These are phyloP conservation scores for Acanthoscelides obtectus DNA, from an alignment of 2,888 invertebrate species.

Conservation along the genomic window DNA sequence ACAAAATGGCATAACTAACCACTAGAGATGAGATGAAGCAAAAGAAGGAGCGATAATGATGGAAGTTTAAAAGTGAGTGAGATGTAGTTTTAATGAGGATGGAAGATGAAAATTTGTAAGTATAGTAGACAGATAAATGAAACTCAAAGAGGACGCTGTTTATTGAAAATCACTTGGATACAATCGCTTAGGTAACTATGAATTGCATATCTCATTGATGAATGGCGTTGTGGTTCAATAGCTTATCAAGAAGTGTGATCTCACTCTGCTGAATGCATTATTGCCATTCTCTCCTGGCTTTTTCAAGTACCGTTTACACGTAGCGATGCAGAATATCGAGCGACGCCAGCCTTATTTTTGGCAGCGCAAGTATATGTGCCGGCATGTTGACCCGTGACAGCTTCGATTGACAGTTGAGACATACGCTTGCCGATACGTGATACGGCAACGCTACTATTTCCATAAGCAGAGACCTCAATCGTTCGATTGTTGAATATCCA, in stretches of 20 bases:
- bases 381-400: constrained; percentile 49
- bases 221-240: no score
- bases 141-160: no score
- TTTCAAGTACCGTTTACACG: constrained; percentile 52
- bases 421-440: constrained; percentile 48
- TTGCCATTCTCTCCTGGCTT: not conserved
- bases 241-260: no score
- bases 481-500: constrained; percentile 45
- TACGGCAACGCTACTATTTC: constrained; percentile 39
- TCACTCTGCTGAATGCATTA: not conserved
- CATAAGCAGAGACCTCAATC: constrained; percentile 34
- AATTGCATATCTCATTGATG: no score
- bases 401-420: constrained; percentile 52
- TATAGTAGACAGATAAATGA: no score
- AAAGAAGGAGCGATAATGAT: constrained; percentile 7
- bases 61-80: no score
- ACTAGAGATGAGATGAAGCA: constrained; percentile 10
- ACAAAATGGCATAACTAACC: not conserved
- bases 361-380: constrained; percentile 53
- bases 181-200: no score
- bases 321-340: constrained; percentile 50
- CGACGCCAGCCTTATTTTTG: constrained; percentile 51
- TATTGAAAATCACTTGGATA: no score
- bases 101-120: no score
- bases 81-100: no score